Evolutionary conservation across 1,140 invertebrate genomes (phyloP).

Genomic region (Rhynchophorus ferrugineus): DNA sequence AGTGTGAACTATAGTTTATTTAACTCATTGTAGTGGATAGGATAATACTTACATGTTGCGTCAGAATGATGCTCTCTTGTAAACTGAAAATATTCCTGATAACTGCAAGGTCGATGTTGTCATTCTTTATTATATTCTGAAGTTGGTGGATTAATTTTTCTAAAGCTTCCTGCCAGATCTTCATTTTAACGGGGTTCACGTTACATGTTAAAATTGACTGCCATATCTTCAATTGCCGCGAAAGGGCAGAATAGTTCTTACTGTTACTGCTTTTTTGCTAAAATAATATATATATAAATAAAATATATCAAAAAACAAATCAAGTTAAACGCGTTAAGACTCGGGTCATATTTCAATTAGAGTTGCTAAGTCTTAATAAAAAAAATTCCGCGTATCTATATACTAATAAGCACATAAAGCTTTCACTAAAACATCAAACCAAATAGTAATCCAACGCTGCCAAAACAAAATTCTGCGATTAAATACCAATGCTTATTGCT

Average conservation of each 20-base stretch:
- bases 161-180: constrained; percentile 24
- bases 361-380: too few species aligned
- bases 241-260: constrained; percentile 13
- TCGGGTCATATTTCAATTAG: too few species aligned
- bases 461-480: too few species aligned
- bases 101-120: constrained; percentile 9
- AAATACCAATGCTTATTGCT: too few species aligned
- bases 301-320: background rate
- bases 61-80: constrained; percentile 23
- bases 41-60: constrained; percentile 25
- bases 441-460: too few species aligned
- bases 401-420: too few species aligned
- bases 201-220: constrained; percentile 23
- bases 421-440: too few species aligned
- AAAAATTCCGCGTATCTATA: too few species aligned
- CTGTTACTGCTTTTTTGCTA: constrained; percentile 14
- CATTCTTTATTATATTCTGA: constrained; percentile 8
- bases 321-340: too few species aligned
- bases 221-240: constrained; percentile 26
- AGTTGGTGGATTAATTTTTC: constrained; percentile 26
- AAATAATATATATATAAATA: background rate
- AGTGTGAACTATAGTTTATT: background rate
- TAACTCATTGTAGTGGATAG: background rate
- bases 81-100: constrained; percentile 25
- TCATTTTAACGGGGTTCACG: constrained; percentile 29